These are phyloP conservation scores for Unio delphinus DNA, from an alignment of 2,888 invertebrate species.

Conservation along the genomic window DNA sequence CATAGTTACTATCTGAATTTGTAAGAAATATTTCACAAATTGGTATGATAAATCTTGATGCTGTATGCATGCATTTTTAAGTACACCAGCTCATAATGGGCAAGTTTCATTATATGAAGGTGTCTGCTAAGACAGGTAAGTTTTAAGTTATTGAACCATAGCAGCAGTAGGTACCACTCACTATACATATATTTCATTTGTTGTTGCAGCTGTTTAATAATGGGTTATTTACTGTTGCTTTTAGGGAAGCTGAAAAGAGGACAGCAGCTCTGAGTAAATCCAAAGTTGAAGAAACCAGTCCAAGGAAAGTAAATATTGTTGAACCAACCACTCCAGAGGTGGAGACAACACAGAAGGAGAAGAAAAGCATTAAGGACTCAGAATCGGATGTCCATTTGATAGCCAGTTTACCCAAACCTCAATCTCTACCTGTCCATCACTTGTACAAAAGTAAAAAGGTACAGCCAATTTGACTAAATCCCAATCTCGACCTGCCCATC, in stretches of 20 bases:
- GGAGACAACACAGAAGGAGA: constrained; percentile 29
- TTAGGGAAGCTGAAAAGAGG: constrained; percentile 59
- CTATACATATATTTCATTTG: too few relatives aligned
- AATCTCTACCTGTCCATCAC: constrained; percentile 56
- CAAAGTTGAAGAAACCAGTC: constrained; percentile 35
- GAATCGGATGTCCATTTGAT: constrained; percentile 48
- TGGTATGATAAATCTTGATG: too few relatives aligned
- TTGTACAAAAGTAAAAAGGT: constrained; percentile 47
- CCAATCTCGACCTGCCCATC: constrained; percentile 56
- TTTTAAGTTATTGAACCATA: too few relatives aligned
- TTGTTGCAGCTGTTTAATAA: background rate
- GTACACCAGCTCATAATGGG: too few relatives aligned
- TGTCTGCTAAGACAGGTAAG: too few relatives aligned
- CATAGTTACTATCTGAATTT: too few relatives aligned
- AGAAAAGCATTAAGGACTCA: constrained; percentile 24
- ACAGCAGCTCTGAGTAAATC: constrained; percentile 45
- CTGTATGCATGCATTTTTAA: too few relatives aligned
- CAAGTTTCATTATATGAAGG: too few relatives aligned
- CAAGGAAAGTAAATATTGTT: constrained; percentile 22
- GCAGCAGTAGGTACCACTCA: too few relatives aligned
- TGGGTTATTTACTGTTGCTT: constrained; percentile 1
- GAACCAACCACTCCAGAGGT: constrained; percentile 20
- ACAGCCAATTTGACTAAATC: constrained; percentile 40
- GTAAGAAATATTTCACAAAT: too few relatives aligned
- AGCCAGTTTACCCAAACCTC: constrained; percentile 60